phyloP scores from a whole-genome alignment of 2,888 invertebrate genomes.

The Drosophila tripunctata region DNA sequence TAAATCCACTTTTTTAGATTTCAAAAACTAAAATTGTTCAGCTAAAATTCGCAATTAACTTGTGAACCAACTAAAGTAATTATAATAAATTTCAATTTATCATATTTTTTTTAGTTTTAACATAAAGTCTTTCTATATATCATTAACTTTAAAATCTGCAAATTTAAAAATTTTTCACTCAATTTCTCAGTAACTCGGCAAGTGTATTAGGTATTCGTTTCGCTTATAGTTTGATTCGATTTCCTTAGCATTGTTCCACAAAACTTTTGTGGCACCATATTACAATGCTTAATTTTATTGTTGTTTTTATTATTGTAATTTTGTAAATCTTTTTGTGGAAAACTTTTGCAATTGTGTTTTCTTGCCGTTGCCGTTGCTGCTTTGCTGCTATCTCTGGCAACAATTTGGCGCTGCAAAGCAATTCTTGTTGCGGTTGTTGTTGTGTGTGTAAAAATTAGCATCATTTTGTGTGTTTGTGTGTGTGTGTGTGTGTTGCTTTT shows the following conservation, averaged over 20 bases:
- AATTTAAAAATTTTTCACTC: background rate
- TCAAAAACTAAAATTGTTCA: no score
- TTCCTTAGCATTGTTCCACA: conserved; percentile 16
- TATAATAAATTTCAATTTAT: no score
- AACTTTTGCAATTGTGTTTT: conserved; percentile 76
- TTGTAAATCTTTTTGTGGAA: conserved; percentile 71
- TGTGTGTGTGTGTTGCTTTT: conserved; percentile 59
- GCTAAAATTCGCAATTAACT: no score
- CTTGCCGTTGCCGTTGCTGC: conserved; percentile 34
- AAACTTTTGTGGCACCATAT: conserved; percentile 52
- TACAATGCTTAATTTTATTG: conserved; percentile 78
- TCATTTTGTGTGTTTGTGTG: conserved; percentile 59
- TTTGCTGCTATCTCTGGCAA: conserved; percentile 38
- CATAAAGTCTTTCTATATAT: no score
- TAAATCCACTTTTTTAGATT: no score
- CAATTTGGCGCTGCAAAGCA: conserved; percentile 35
- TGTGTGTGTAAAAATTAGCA: conserved; percentile 68
- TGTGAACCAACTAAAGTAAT: no score
- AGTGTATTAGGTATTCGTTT: conserved; percentile 23
- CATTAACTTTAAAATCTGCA: no score
- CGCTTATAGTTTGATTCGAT: conserved; percentile 29
- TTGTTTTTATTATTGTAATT: conserved; percentile 77
- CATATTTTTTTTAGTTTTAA: no score
- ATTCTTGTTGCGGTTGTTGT: conserved; percentile 29
- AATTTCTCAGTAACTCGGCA: background rate